These are phyloP conservation scores for Amiota mariae DNA, from an alignment of 2,888 invertebrate genomes.

Conservation along the genomic window DNA sequence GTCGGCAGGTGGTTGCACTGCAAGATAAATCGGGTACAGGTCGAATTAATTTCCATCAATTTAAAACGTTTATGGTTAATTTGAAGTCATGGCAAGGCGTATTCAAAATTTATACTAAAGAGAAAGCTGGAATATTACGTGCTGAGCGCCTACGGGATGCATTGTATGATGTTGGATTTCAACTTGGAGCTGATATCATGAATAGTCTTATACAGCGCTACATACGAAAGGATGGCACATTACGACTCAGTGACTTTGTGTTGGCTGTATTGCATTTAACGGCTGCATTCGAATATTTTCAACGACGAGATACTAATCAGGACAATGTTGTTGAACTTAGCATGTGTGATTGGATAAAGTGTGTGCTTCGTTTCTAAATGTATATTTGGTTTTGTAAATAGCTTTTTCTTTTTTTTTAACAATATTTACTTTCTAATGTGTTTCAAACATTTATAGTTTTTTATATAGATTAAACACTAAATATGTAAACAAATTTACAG, in stretches of 20 bases:
- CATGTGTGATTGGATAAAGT: constrained; percentile 79
- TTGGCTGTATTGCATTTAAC: constrained; percentile 91
- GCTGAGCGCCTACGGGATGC: constrained; percentile 90
- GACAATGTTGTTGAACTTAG: constrained; percentile 87
- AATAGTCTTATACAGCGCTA: constrained; percentile 88
- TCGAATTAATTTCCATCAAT: constrained; percentile 87
- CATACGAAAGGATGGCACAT: constrained; percentile 93
- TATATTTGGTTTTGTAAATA: too few species aligned
- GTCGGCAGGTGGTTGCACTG: constrained; percentile 89
- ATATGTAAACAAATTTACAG: too few species aligned
- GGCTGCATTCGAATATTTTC: constrained; percentile 87
- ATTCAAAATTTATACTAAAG: constrained; percentile 91
- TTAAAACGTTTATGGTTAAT: constrained; percentile 93
- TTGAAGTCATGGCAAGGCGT: constrained; percentile 92
- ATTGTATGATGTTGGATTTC: constrained; percentile 89
- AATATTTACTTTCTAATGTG: too few species aligned
- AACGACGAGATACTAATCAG: constrained; percentile 85
- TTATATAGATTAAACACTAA: too few species aligned
- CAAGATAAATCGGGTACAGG: constrained; percentile 88
- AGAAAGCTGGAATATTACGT: constrained; percentile 90
- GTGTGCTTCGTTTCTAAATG: constrained; percentile 69
- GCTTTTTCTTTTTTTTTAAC: too few species aligned
- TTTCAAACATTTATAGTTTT: too few species aligned
- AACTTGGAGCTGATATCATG: constrained; percentile 87
- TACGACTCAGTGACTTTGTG: constrained; percentile 93